Conservation (phyloP, 2,113 vertebrate species). For the Pristiophorus japonicus region DNA sequence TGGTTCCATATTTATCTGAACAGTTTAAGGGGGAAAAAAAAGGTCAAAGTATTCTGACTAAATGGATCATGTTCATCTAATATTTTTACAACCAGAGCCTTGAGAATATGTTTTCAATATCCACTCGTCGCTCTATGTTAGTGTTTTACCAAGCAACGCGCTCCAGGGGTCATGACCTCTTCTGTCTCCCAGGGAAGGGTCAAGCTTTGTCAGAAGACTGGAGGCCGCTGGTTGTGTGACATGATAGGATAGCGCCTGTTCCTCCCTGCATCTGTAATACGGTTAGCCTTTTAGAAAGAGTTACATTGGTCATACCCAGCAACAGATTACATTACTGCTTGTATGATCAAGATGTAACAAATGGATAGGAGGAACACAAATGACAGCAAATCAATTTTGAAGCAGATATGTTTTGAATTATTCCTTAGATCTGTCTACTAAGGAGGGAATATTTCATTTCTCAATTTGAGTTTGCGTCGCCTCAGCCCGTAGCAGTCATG, state of each 20-base stretch:
- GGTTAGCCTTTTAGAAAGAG: conserved; percentile 58
- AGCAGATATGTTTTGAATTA: conserved; percentile 53
- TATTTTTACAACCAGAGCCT: conserved; percentile 60
- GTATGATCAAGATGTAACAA: conserved; percentile 56
- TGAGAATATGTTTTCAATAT: conserved; percentile 93
- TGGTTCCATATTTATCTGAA: conserved; percentile 21
- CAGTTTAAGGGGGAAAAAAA: conserved; percentile 44
- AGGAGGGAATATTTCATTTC: conserved; percentile 53
- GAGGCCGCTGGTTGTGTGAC: conserved; percentile 49
- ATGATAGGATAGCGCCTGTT: conserved; percentile 38
- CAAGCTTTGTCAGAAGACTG: conserved; percentile 56
- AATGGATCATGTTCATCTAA: conserved; percentile 59
- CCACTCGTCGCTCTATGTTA: conserved; percentile 74
- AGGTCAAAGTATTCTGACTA: conserved; percentile 57
- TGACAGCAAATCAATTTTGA: conserved; percentile 65
- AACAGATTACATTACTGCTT: conserved; percentile 59
- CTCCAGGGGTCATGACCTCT: conserved; percentile 75
- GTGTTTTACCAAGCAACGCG: conserved; percentile 67
- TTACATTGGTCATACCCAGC: conserved; percentile 40
- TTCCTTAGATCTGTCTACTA: conserved; percentile 46
- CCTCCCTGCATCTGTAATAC: conserved; percentile 53
- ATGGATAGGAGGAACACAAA: conserved; percentile 55
- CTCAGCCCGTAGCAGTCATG: conserved; percentile 30
- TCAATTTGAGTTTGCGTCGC: conserved; percentile 43
- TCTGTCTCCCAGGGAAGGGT: conserved; percentile 67